phyloP scores from a whole-genome alignment of 2,113 vertebrate species.

The Psammodynastes pulverulentus region DNA sequence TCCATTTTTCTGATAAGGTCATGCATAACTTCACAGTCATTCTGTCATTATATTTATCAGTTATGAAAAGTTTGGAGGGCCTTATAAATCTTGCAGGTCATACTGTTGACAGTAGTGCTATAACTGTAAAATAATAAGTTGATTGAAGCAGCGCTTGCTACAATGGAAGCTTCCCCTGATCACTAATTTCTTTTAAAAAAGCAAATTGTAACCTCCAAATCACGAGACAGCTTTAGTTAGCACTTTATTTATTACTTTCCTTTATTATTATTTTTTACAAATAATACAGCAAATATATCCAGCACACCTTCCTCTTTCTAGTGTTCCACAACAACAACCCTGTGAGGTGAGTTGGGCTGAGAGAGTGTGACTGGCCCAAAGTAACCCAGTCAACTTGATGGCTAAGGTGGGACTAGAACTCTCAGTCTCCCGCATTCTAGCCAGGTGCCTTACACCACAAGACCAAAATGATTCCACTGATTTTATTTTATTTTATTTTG shows the following conservation, averaged over 20 bases:
- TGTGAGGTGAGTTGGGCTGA: not conserved
- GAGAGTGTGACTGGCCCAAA: not conserved
- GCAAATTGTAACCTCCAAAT: not conserved
- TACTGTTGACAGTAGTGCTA: not conserved
- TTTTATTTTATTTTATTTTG: not conserved
- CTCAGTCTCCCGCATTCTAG: not conserved
- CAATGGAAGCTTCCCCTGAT: not conserved
- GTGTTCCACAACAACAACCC: not conserved
- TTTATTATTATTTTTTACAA: not conserved
- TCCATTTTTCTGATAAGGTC: not conserved
- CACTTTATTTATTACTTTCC: not conserved
- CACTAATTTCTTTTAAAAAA: not conserved
- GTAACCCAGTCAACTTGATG: not conserved
- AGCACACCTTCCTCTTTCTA: not conserved
- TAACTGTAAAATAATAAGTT: not conserved
- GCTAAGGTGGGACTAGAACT: not conserved
- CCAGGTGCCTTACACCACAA: not conserved
- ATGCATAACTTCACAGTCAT: not conserved
- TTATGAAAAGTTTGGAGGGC: not conserved
- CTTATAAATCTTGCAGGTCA: not conserved
- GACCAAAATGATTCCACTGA: not conserved
- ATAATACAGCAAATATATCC: not conserved
- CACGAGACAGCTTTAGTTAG: not conserved
- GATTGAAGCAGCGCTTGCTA: not conserved
- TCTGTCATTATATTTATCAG: not conserved